Conservation (phyloP, 2,113 vertebrate species). For the Scatophagus argus region DNA sequence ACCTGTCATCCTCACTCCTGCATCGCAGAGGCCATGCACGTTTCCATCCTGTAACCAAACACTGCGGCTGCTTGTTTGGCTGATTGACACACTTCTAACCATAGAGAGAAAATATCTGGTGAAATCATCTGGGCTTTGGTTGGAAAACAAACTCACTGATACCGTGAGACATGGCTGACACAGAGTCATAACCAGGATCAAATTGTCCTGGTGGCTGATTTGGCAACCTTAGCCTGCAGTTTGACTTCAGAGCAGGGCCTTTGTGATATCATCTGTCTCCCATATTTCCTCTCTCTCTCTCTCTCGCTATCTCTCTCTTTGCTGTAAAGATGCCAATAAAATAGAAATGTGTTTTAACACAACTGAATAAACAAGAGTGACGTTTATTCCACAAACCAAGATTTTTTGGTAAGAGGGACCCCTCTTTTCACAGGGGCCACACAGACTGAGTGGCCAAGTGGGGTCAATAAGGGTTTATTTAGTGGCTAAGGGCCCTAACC, state of each 20-base stretch:
- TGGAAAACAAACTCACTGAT: conserved; percentile 35
- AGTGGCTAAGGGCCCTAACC: not conserved
- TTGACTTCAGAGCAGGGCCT: conserved; percentile 36
- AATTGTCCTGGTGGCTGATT: conserved; percentile 35
- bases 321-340: conserved; percentile 20
- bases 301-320: conserved; percentile 15
- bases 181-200: conserved; percentile 16
- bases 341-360: conserved; percentile 20
- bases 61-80: conserved; percentile 28
- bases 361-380: not conserved
- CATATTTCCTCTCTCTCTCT: conserved; percentile 23
- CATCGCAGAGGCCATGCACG: conserved; percentile 25
- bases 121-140: conserved; percentile 16
- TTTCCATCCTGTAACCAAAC: conserved; percentile 1
- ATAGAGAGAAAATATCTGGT: conserved; percentile 37
- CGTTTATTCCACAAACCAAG: not conserved
- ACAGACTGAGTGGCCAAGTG: conserved; percentile 1
- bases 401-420: conserved; percentile 7
- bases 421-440: conserved; percentile 9
- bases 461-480: conserved; percentile 18
- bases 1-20: not conserved
- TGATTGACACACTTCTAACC: conserved; percentile 42
- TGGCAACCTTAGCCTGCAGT: conserved; percentile 17
- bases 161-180: conserved; percentile 19
- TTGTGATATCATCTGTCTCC: conserved; percentile 46